These are phyloP conservation scores for Vulpes ferrilata DNA, from an alignment of 2,113 vertebrate species.

Conservation along the genomic window DNA sequence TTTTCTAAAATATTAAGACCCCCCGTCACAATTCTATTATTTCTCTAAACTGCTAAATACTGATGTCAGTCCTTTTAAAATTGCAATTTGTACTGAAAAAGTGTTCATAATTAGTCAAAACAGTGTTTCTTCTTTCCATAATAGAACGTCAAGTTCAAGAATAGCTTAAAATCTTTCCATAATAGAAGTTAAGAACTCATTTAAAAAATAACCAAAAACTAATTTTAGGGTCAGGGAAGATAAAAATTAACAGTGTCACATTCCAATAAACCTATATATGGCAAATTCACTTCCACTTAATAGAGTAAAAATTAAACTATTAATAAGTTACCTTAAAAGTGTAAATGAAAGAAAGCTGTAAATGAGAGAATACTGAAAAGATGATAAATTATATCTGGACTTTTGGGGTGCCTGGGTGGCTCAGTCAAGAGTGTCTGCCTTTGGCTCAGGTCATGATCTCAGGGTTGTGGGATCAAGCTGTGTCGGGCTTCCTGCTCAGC, in stretches of 20 bases:
- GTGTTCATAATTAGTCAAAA: background rate
- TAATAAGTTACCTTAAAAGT: background rate
- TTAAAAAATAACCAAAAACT: background rate
- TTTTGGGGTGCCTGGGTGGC: too few relatives aligned
- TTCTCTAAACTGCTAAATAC: background rate
- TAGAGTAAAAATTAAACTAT: slow-evolving; percentile 2
- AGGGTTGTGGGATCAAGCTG: too few relatives aligned
- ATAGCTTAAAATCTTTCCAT: background rate
- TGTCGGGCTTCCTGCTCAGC: too few relatives aligned
- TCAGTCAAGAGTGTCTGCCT: too few relatives aligned
- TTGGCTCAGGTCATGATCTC: too few relatives aligned
- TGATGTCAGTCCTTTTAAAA: background rate
- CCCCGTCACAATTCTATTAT: background rate
- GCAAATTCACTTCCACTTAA: background rate
- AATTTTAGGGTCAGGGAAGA: background rate
- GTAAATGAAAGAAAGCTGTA: background rate
- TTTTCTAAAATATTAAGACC: slow-evolving; percentile 8
- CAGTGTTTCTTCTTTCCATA: background rate
- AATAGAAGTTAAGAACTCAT: background rate
- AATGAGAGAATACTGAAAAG: background rate
- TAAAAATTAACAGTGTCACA: background rate
- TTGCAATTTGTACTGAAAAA: background rate
- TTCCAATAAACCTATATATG: background rate
- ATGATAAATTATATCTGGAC: background rate
- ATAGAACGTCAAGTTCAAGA: background rate